Percentiles rank a stretch among this genome's conserved stretches.
phyloP scores from a whole-genome alignment of 1,140 invertebrate species.

The Pristionchus pacificus region DNA sequence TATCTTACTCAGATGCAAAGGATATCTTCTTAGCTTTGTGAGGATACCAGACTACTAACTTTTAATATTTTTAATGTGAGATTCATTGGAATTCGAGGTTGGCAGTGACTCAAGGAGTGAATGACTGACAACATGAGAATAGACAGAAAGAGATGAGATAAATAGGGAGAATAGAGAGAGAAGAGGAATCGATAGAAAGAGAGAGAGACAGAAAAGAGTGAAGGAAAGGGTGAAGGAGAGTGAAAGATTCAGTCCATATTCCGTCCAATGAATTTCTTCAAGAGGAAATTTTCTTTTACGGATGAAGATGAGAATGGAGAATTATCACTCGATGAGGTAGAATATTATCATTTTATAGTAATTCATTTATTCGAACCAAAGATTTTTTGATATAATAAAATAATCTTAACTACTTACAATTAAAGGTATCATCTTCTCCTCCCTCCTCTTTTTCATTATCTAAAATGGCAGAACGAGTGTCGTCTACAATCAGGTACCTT shows the following conservation, averaged over 20 bases:
- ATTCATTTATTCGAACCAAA: constrained; percentile 5
- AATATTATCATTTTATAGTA: neutral
- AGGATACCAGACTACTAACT: too few relatives aligned
- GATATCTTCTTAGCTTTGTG: too few relatives aligned
- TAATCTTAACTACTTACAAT: too few relatives aligned
- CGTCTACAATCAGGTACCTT: constrained; percentile 19
- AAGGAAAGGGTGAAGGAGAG: neutral
- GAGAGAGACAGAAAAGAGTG: neutral
- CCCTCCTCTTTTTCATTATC: constrained; percentile 16
- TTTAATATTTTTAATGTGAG: too few relatives aligned
- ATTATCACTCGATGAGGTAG: neutral
- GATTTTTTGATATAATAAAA: too few relatives aligned
- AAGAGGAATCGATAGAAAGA: neutral
- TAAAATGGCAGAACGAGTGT: constrained; percentile 13
- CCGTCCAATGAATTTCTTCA: constrained; percentile 30
- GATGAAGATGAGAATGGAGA: constrained; percentile 20
- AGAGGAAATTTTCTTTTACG: constrained; percentile 30
- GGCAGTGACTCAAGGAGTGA: too few relatives aligned
- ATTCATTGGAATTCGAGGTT: too few relatives aligned
- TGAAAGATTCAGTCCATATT: neutral
- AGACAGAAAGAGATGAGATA: too few relatives aligned
- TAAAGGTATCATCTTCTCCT: neutral
- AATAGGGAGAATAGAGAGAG: too few relatives aligned
- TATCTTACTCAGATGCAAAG: too few relatives aligned
- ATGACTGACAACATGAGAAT: too few relatives aligned